These are phyloP conservation scores for Scatophagus argus DNA, from an alignment of 2,113 vertebrate species.

Conservation along the genomic window DNA sequence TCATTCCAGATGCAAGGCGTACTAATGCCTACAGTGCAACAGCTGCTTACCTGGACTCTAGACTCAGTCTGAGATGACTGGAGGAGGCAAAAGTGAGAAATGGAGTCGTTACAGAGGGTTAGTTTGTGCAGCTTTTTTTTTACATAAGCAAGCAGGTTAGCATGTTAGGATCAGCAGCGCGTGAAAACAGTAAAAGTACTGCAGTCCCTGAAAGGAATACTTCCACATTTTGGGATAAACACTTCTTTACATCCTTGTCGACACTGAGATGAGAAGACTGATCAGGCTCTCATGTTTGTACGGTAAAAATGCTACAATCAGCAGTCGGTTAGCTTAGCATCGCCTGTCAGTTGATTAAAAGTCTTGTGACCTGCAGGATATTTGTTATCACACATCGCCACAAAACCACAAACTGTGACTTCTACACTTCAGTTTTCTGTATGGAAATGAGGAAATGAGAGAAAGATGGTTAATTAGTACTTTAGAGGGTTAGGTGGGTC, in stretches of 20 bases:
- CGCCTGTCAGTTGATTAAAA: too few relatives aligned
- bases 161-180: slow-evolving; percentile 7
- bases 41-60: slow-evolving; percentile 83
- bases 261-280: neutral
- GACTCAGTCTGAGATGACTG: slow-evolving; percentile 83
- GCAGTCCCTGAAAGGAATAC: neutral
- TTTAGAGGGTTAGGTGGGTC: neutral
- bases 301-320: neutral
- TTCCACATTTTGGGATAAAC: neutral
- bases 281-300: neutral
- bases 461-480: neutral
- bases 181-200: neutral
- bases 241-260: neutral
- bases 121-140: slow-evolving; percentile 36
- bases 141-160: slow-evolving; percentile 47
- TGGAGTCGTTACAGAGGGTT: slow-evolving; percentile 60
- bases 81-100: slow-evolving; percentile 75
- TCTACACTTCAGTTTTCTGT: neutral
- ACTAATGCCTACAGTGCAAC: slow-evolving; percentile 31
- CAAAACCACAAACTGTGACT: neutral
- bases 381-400: neutral
- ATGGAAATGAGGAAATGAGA: neutral
- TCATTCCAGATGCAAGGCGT: slow-evolving; percentile 48
- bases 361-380: neutral
- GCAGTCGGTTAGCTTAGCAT: neutral